Percentiles rank a stretch among this genome's conserved stretches.
These are phyloP conservation scores for Rhagium mordax DNA, from an alignment of 2,888 invertebrate genomes.

Conservation along the genomic window DNA sequence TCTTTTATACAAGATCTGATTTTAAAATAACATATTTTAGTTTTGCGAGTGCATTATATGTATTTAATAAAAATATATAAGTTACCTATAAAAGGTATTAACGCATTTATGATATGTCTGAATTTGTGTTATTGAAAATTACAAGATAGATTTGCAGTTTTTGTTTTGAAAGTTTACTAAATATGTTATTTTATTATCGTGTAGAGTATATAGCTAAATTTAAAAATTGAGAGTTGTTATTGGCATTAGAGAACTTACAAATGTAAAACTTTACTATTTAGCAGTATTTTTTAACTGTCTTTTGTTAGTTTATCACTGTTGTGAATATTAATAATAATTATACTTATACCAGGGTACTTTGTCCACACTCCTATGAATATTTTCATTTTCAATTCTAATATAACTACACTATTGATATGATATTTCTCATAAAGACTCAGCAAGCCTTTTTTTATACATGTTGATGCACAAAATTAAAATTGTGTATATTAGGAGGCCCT, in stretches of 20 bases:
- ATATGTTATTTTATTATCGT: neutral
- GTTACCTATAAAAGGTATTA: too few species aligned
- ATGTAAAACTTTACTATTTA: conserved; percentile 34
- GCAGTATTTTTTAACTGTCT: conserved; percentile 31
- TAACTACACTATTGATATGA: too few species aligned
- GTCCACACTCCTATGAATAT: too few species aligned
- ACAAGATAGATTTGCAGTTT: neutral
- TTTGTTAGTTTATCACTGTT: too few species aligned
- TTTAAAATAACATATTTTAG: conserved; percentile 16
- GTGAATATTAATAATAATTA: too few species aligned
- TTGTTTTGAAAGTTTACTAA: neutral
- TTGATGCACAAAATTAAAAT: too few species aligned
- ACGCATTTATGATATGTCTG: conserved; percentile 1
- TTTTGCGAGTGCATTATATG: neutral
- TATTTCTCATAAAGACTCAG: too few species aligned
- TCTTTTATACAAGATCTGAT: conserved; percentile 11
- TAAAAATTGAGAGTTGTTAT: neutral
- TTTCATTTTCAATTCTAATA: too few species aligned
- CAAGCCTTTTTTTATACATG: too few species aligned
- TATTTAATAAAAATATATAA: neutral
- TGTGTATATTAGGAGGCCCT: too few species aligned
- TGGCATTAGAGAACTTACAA: neutral
- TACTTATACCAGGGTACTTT: too few species aligned
- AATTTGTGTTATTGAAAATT: neutral
- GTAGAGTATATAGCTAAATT: neutral